Evolutionary conservation across 2,888 invertebrate species (phyloP), one percentile per base, ranked within the genome.

Genomic region (Saturnia japonica): DNA sequence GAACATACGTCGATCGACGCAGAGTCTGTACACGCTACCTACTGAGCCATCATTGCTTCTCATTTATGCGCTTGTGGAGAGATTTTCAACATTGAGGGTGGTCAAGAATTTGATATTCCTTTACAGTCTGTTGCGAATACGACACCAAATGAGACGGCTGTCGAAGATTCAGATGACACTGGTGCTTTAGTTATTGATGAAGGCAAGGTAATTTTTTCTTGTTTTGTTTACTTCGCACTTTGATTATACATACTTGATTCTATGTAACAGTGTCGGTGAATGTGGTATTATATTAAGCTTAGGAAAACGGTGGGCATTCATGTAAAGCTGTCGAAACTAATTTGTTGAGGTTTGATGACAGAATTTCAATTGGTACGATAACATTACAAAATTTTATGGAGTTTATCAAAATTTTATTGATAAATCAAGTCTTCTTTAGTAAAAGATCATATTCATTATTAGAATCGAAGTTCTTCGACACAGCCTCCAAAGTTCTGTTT

Each of bases 81-180:
- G 16, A 51, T 51, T 51, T 0, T 51, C 51, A 51, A 51, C 19
- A 6, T 51, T 19, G 51, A 19, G 16, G 51, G 51, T 45, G 45
- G 14, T 14, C 11, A 45, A 45, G 9, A 45, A 6, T 4, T 14
- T 28, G 3, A 14, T 60, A 60, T 60, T 60, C 57, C 25, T 60
- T 85, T 84, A 42, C 82, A 90, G 89, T 80, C 84, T 34, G 76
- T 81, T 8, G 80, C 79, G 7, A 89, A 87, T 40, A 77, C 83
- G 1, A 84, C 86, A 45, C 85, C 85, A 43, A 93, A 92, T 73
- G 94, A 93, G 25, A 89, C 88, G 0, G 91, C 87, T 0, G 82
- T 92, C 0, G 94, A 94, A 25, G 95, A 95, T 72, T 95, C 95
- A 1, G 95, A 93, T 71, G 93, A 93, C 0, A 85, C 88, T 0